phyloP scores from a whole-genome alignment of 1,140 invertebrate species.

The Heliothis virescens region DNA sequence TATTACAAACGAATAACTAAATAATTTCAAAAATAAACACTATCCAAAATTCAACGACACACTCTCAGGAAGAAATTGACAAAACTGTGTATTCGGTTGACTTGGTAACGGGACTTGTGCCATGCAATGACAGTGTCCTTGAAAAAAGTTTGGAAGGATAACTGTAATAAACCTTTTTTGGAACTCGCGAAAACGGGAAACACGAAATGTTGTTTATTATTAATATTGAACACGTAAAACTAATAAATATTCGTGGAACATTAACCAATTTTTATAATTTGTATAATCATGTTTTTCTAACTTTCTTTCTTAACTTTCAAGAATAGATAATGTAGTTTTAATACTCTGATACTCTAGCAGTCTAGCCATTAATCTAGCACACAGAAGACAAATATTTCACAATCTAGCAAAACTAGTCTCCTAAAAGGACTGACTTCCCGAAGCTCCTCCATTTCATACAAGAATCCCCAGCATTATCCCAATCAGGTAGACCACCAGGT shows the following conservation, averaged over 20 bases:
- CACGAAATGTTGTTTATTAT: no score
- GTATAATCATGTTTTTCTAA: background rate
- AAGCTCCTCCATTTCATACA: slow-evolving; percentile 95
- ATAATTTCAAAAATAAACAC: slow-evolving; percentile 54
- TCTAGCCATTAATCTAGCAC: background rate
- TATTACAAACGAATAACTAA: slow-evolving; percentile 40
- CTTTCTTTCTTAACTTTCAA: no score
- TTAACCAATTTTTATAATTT: no score
- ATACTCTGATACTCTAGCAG: background rate
- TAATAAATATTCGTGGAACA: no score
- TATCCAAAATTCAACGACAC: slow-evolving; percentile 33
- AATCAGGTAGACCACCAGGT: slow-evolving; percentile 90
- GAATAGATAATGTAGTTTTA: background rate
- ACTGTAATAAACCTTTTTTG: no score
- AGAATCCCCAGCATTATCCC: slow-evolving; percentile 92
- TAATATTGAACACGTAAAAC: no score
- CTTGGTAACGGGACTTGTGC: slow-evolving; percentile 17
- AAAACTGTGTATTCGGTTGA: slow-evolving; percentile 39
- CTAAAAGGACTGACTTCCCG: slow-evolving; percentile 89
- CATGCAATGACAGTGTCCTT: background rate
- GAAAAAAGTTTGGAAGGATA: background rate
- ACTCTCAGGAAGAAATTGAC: background rate
- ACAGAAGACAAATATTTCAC: background rate
- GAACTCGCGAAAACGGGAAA: no score
- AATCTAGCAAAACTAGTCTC: background rate